Evolutionary conservation across 1,140 invertebrate genomes (phyloP), one percentile per base, ranked within the genome.

Genomic region (Musca vetustissima): DNA sequence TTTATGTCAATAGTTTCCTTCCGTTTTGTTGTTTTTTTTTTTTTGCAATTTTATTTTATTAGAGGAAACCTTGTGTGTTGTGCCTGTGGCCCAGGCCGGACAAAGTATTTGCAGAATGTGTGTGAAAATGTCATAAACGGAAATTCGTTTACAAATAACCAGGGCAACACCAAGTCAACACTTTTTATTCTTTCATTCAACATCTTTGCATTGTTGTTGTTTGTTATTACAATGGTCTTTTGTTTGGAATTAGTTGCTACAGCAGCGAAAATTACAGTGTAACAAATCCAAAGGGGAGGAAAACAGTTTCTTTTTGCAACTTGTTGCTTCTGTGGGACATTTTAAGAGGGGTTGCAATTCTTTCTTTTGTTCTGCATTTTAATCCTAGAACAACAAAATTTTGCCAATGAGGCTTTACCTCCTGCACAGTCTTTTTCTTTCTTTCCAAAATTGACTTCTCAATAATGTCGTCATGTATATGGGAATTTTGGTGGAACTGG

Each of bases 201-300:
- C 49, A 21, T 21, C 6, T 52, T 52, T 21, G 1, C 21, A 2
- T 21, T 19, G 17, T 22, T 52, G 49, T 49, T n/a, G n/a, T n/a
- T 6, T 19, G 49, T 22, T 52, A 22, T 52, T 21, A 52, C 17
- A 61, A 19, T 17, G 25, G 36, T 61, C 28, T 59, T 7, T 59
- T 59, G 32, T 61, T 4, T 32, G 55, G 55, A 59, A 59, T 32
- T 21, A 53, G 57, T 17, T 59, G 36, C 9, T 36, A 59, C 55
- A 36, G 55, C 57, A 61, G 57, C 28, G 57, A 61, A 61, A 61
- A 61, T 61, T 61, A 61, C 43, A 61, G 57, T 61, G 25, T 61
- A 36, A 55, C 53, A 55, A 14, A 1, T 15, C 36, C 36, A 57
- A 13, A 57, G 25, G 53, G 53, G 53, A 52, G 17, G 49, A 28